Evolutionary conservation across 92 coral and sea anemone species (phyloP).

Genomic region (Epizoanthus stellaris): DNA sequence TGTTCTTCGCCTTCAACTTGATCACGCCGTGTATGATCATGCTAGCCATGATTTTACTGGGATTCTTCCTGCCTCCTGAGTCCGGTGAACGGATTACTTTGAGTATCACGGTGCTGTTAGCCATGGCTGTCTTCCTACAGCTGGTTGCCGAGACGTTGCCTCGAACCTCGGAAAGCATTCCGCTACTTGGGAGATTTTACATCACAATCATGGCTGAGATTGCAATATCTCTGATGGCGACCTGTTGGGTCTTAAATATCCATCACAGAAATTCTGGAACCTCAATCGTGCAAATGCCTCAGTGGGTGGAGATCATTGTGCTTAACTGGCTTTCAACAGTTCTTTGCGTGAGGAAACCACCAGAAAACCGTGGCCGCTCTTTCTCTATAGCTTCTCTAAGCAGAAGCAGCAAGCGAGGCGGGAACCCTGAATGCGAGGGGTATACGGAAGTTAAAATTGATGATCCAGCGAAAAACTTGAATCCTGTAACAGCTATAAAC

Average conservation of each 20-base stretch:
- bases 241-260: slow-evolving; percentile 86
- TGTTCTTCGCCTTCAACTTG: slow-evolving; percentile 84
- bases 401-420: not conserved
- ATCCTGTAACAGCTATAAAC: not conserved
- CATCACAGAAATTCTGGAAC: slow-evolving; percentile 83
- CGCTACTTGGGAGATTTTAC: slow-evolving; percentile 85
- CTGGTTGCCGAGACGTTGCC: slow-evolving; percentile 87
- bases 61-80: slow-evolving; percentile 93
- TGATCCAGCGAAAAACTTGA: slow-evolving; percentile 1
- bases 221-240: slow-evolving; percentile 81
- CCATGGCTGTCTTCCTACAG: slow-evolving; percentile 93
- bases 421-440: not conserved
- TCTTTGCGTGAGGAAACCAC: slow-evolving; percentile 75
- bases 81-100: slow-evolving; percentile 91
- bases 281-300: slow-evolving; percentile 60
- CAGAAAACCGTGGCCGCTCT: slow-evolving; percentile 11
- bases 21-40: slow-evolving; percentile 90
- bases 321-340: slow-evolving; percentile 71
- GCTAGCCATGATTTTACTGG: slow-evolving; percentile 80
- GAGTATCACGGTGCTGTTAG: slow-evolving; percentile 90
- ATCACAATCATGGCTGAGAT: slow-evolving; percentile 91
- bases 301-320: slow-evolving; percentile 70
- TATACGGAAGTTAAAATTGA: slow-evolving; percentile 21
- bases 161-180: slow-evolving; percentile 86
- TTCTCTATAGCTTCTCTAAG: slow-evolving; percentile 1